Evolutionary conservation across 2,888 invertebrate species (phyloP).

Genomic region (Hypselothyrea guttata): DNA sequence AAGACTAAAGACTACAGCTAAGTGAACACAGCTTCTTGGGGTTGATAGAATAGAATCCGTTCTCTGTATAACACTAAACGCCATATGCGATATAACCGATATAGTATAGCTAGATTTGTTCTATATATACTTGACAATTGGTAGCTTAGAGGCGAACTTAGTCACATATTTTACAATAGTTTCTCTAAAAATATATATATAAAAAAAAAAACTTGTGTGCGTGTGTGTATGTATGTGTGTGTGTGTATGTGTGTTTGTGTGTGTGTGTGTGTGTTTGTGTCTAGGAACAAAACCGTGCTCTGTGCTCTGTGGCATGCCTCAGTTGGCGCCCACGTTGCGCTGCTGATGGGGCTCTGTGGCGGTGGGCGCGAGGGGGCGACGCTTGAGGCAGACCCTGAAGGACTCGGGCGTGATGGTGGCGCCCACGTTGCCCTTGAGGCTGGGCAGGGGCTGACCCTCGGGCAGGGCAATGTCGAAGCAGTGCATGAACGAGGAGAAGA

Average conservation of each 20-base stretch:
- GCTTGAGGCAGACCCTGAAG: constrained; percentile 88
- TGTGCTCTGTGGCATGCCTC: constrained; percentile 56
- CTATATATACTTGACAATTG: constrained; percentile 1
- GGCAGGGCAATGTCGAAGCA: constrained; percentile 89
- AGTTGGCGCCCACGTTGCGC: constrained; percentile 83
- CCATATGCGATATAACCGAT: background rate
- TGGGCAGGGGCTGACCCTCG: constrained; percentile 88
- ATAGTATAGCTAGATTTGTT: background rate
- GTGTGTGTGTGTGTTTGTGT: constrained; percentile 23
- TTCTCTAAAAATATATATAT: background rate
- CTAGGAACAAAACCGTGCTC: constrained; percentile 83
- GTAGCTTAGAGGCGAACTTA: too few relatives aligned
- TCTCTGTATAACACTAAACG: constrained; percentile 23
- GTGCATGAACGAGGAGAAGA: constrained; percentile 92
- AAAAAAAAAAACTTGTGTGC: constrained; percentile 2
- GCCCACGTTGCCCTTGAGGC: constrained; percentile 90
- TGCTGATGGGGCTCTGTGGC: constrained; percentile 80
- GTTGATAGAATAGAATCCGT: constrained; percentile 80
- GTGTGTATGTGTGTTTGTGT: constrained; percentile 5
- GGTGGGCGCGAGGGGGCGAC: constrained; percentile 83
- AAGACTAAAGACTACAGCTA: constrained; percentile 48
- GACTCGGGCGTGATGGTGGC: constrained; percentile 92
- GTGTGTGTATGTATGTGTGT: background rate
- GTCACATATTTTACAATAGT: too few relatives aligned
- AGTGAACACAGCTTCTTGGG: constrained; percentile 82